These are phyloP conservation scores for Chloromyia formosa DNA, from an alignment of 2,888 invertebrate genomes.

Conservation along the genomic window DNA sequence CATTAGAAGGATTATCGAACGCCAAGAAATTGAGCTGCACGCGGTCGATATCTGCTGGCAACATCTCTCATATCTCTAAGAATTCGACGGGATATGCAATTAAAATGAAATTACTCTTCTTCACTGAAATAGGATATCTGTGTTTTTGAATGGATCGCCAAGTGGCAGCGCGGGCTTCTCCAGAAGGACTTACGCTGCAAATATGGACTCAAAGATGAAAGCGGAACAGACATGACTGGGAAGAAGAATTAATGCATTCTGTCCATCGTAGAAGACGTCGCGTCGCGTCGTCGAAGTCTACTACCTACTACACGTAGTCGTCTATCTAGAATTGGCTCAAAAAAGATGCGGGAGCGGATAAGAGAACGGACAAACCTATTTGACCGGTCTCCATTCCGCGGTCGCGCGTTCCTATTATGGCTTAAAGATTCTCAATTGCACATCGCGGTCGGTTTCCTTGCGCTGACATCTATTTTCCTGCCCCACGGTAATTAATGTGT, in stretches of 20 bases:
- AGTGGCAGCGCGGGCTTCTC: slow-evolving; percentile 14
- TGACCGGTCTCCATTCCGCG: slow-evolving; percentile 3
- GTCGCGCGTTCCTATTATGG: not conserved
- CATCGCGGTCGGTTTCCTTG: not conserved
- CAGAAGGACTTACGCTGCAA: slow-evolving; percentile 26
- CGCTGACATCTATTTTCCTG: slow-evolving; percentile 43
- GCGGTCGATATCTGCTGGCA: slow-evolving; percentile 3
- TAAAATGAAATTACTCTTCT: slow-evolving; percentile 44
- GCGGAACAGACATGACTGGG: slow-evolving; percentile 15
- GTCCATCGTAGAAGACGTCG: slow-evolving; percentile 11
- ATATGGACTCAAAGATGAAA: slow-evolving; percentile 15
- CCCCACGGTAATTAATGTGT: slow-evolving; percentile 43
- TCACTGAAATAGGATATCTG: slow-evolving; percentile 27
- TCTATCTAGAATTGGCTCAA: slow-evolving; percentile 17
- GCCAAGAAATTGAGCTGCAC: slow-evolving; percentile 20
- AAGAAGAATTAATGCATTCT: slow-evolving; percentile 36
- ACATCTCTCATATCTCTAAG: slow-evolving; percentile 31
- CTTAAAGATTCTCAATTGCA: slow-evolving; percentile 7
- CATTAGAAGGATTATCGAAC: slow-evolving; percentile 26
- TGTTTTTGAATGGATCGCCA: slow-evolving; percentile 23
- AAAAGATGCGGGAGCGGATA: slow-evolving; percentile 3
- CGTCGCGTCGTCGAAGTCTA: too few species aligned
- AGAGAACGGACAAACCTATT: not conserved
- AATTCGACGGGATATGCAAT: slow-evolving; percentile 43
- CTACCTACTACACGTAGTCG: not conserved